These are phyloP conservation scores for Rhynchophorus ferrugineus DNA, from an alignment of 1,140 invertebrate genomes.

Conservation along the genomic window DNA sequence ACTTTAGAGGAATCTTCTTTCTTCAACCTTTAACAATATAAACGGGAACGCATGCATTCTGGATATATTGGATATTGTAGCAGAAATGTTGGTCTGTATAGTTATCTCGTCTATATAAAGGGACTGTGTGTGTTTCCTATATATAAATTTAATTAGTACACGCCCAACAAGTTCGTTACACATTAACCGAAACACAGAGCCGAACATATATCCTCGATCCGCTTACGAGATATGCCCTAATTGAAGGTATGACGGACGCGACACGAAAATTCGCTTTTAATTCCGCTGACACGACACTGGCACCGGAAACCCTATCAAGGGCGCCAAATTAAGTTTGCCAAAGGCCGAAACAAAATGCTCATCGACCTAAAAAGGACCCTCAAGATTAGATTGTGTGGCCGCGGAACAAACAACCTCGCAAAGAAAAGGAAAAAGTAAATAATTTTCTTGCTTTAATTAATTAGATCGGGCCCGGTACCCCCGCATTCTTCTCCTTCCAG, in stretches of 20 bases:
- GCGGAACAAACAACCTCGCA: constrained; percentile 2
- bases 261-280: too few relatives aligned
- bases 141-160: background rate
- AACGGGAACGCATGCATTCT: too few relatives aligned
- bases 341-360: constrained; percentile 1
- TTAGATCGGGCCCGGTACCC: background rate
- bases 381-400: constrained; percentile 7
- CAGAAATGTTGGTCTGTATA: too few relatives aligned
- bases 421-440: constrained; percentile 7
- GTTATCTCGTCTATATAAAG: background rate
- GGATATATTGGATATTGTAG: too few relatives aligned
- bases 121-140: background rate
- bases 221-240: too few relatives aligned
- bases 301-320: background rate
- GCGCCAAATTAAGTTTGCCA: background rate
- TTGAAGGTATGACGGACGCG: too few relatives aligned
- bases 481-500: background rate
- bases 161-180: too few relatives aligned
- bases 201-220: too few relatives aligned
- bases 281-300: background rate
- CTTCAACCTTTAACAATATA: too few relatives aligned
- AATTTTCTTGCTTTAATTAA: constrained; percentile 7
- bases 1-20: too few relatives aligned
- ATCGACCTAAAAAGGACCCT: constrained; percentile 12
- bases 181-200: too few relatives aligned